Conservation (phyloP, 2,888 invertebrate species). For the Axea sp. region DNA sequence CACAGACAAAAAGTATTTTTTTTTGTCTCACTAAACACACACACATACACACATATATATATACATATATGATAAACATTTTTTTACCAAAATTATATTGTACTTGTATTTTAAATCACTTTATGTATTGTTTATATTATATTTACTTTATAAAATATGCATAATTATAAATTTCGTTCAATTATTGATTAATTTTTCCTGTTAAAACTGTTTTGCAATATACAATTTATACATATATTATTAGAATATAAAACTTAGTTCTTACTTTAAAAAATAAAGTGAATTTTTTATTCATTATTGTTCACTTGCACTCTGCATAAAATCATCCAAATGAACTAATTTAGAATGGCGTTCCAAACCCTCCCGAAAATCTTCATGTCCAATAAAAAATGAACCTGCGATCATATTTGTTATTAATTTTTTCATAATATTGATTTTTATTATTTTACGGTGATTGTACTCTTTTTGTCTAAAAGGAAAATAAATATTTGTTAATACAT, state of each 20-base stretch:
- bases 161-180: slow-evolving; percentile 67
- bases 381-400: slow-evolving; percentile 2
- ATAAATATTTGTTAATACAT: too few species aligned
- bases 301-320: slow-evolving; percentile 1
- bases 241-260: too few species aligned
- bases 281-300: not conserved
- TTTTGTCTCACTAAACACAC: slow-evolving; percentile 29
- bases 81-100: slow-evolving; percentile 74
- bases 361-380: not conserved
- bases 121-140: slow-evolving; percentile 78
- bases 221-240: too few species aligned
- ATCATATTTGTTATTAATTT: slow-evolving; percentile 18
- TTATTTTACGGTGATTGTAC: not conserved
- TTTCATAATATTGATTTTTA: slow-evolving; percentile 24
- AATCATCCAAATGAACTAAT: slow-evolving; percentile 8
- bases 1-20: not conserved
- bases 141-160: slow-evolving; percentile 79
- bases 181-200: slow-evolving; percentile 13
- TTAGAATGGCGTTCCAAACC: not conserved
- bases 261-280: too few species aligned
- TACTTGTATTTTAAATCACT: slow-evolving; percentile 77
- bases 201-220: not conserved
- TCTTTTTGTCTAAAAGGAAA: not conserved
- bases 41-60: slow-evolving; percentile 25
- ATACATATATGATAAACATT: slow-evolving; percentile 61